Conservation (phyloP, 2,888 invertebrate genomes). For the Terebella lapidaria region DNA sequence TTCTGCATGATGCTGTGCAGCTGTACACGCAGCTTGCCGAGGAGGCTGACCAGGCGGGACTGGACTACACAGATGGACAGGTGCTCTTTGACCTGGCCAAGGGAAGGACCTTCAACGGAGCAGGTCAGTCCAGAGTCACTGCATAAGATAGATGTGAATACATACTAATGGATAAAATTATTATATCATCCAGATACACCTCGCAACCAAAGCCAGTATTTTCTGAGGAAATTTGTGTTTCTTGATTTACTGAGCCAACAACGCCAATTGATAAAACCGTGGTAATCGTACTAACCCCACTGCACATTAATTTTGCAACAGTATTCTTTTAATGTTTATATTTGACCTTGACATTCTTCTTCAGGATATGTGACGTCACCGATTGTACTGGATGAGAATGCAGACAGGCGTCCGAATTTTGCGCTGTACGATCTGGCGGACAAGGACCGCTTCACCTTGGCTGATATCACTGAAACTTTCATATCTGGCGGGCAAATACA, state of each 20-base stretch:
- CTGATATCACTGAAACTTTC: background rate
- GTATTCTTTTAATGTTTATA: too few relatives aligned
- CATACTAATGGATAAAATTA: too few relatives aligned
- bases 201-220: too few relatives aligned
- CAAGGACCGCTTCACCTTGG: slow-evolving; percentile 11
- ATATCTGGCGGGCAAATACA: too few relatives aligned
- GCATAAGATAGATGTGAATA: too few relatives aligned
- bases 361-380: slow-evolving; percentile 20
- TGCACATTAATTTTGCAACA: background rate
- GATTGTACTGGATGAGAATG: slow-evolving; percentile 19
- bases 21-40: slow-evolving; percentile 25
- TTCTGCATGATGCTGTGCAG: slow-evolving; percentile 32
- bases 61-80: background rate
- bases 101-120: background rate
- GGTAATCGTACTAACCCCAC: background rate
- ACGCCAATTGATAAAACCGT: too few relatives aligned
- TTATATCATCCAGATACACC: too few relatives aligned
- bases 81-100: background rate
- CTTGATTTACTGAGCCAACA: too few relatives aligned
- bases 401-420: slow-evolving; percentile 27
- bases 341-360: too few relatives aligned
- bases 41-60: background rate
- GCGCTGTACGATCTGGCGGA: slow-evolving; percentile 24
- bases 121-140: too few relatives aligned
- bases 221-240: too few relatives aligned